Base-by-base conservation (phyloP, 2,888 invertebrate genomes). In the Altica lythri region DNA sequence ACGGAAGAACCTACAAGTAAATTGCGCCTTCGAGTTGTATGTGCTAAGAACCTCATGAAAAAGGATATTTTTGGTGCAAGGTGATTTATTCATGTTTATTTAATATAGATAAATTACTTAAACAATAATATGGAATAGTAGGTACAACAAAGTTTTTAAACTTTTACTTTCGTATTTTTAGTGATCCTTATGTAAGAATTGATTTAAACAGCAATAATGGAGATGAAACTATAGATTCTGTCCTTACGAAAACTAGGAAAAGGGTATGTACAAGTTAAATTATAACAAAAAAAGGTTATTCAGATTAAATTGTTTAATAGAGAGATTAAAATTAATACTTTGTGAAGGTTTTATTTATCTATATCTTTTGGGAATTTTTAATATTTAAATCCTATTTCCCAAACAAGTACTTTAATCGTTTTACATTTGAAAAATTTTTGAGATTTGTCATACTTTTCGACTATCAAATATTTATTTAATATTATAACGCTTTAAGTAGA, bases 11-110 rank as follows among this genome's bases (percentile, higher is more conserved):
- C 86, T 65, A 88, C 89, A 72, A 88, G 85, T 78, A 84, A 90
- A 75, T 81, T 95, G 75, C 86, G 93, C 69, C 82, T 96, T 74
- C 88, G 86, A 78, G 87, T 96, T 59, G 81, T 93, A 63, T 88
- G 90, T 66, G 95, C 94, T 22, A 89, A 90, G 77, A 89, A 92
- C 68, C 81, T 99, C 72, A 97, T 97, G 51, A 96, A 96, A 78
- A 98, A 98, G 79, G 98, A 99, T 77, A 96, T 99, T 71, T 98
- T 99, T 81, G 98, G 98, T 70, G 96, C 97, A 69, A 95, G 93
- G 93, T 93, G 77, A 66, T 8, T 34, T 16, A 29, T 16, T 19
- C 25, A 16, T n/a, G n/a, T n/a, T n/a, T n/a, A n/a, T n/a, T n/a
- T n/a, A 38, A 37, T 25, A 19, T 18, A n/a, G 5, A 2, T 25